These are phyloP conservation scores for Patella vulgata DNA, from an alignment of 1,140 invertebrate genomes.

Conservation along the genomic window DNA sequence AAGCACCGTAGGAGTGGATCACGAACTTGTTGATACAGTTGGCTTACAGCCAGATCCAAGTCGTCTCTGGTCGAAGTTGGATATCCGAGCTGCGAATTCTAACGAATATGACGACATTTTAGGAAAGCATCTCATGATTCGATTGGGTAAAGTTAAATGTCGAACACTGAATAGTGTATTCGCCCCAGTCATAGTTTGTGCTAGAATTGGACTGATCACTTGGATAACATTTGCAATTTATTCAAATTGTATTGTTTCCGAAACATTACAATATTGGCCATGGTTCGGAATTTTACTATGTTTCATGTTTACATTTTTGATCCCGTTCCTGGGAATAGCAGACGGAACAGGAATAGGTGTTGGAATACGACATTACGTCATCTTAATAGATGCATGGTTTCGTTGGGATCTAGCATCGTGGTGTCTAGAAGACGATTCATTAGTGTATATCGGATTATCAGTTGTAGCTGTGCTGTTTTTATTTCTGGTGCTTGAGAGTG, in stretches of 20 bases:
- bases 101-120: constrained; percentile 35
- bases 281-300: constrained; percentile 29
- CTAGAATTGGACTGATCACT: constrained; percentile 26
- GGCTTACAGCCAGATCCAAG: constrained; percentile 21
- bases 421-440: constrained; percentile 8
- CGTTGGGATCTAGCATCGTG: constrained; percentile 23
- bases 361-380: constrained; percentile 26
- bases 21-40: constrained; percentile 40
- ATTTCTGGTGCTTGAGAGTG: constrained; percentile 15
- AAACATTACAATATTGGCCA: constrained; percentile 8
- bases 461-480: constrained; percentile 16
- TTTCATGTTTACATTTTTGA: constrained; percentile 23
- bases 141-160: constrained; percentile 17
- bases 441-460: constrained; percentile 1
- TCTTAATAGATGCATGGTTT: constrained; percentile 25
- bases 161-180: background rate
- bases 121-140: constrained; percentile 27
- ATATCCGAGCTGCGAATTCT: constrained; percentile 27
- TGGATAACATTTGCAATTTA: constrained; percentile 25
- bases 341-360: constrained; percentile 44
- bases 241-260: constrained; percentile 16
- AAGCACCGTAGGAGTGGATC: constrained; percentile 46
- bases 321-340: constrained; percentile 23
- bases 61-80: constrained; percentile 22
- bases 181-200: constrained; percentile 25